Base-by-base conservation (phyloP, 2,888 invertebrate genomes). In the Lypha dubia region DNA sequence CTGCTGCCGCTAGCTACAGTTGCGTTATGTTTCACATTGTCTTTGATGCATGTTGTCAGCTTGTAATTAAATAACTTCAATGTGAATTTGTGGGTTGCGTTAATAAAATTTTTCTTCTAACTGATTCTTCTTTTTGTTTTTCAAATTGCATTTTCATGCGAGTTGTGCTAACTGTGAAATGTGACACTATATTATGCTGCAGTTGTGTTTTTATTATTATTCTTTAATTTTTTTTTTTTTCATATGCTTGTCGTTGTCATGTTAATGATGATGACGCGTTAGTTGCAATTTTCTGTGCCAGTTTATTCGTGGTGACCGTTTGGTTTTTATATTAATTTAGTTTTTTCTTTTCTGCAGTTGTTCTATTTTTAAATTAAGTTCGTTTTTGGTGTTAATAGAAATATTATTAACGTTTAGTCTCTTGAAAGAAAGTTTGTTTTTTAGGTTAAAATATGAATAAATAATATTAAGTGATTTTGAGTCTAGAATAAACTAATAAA, bases 11-110 rank as follows among this genome's bases (percentile, higher is more conserved):
- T 35, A n/a, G 28, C 62, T 11, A n/a, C 49, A n/a, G 44, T 22
- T 41, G 44, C 32, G 17, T 63, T 70, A 22, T 62, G 62, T 63
- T 53, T 70, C 63, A 49, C 38, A 63, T 56, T 56, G 35, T 60
- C 53, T 58, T 46, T 22, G 58, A 28, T 79, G 70, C 56, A 79
- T 74, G 79, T 79, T 70, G 51, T 68, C 68, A 75, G 44, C n/a
- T 79, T 70, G 84, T 84, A 81, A 81, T 84, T 77, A 81, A 84
- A 81, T 77, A 84, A 81, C 77, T 81, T 84, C 84, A 84, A 81
- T 84, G 84, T 81, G 77, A 81, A 77, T 77, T 81, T 84, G 73
- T 84, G 62, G 74, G 81, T 81, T 81, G 81, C 49, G 35, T 49
- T 76, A 67, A 67, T 58, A 24, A 15, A n/a, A 20, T 71, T 79